A percentile compares a stretch with the other conserved stretches of the same genome.
Evolutionary conservation across 1,140 invertebrate species (phyloP).

Genomic region (Aphis gossypii): DNA sequence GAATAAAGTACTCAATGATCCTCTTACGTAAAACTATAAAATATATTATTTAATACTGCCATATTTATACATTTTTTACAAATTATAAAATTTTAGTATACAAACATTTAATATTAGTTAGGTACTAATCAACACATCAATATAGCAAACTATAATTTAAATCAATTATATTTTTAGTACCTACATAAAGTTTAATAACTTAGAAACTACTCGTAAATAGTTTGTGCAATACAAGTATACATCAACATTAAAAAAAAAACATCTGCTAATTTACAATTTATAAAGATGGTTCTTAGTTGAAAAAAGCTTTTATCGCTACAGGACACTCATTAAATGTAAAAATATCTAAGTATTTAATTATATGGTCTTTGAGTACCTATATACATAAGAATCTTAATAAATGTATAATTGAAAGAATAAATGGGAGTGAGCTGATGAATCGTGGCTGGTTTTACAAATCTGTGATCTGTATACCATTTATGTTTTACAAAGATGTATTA

Average conservation of each 20-base stretch:
- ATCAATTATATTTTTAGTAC: not conserved
- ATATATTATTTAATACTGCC: too few species aligned
- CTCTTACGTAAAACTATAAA: not conserved
- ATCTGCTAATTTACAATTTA: not conserved
- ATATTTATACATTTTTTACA: not conserved
- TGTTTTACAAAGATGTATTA: not conserved
- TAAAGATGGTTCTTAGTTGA: not conserved
- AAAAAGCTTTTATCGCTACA: too few species aligned
- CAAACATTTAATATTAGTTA: not conserved
- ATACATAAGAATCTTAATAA: not conserved
- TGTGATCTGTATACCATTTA: not conserved
- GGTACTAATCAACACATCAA: not conserved
- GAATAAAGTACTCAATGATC: not conserved
- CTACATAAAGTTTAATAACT: not conserved
- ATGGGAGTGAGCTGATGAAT: not conserved
- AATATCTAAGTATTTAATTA: not conserved
- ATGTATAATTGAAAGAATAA: not conserved
- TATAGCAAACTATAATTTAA: too few species aligned
- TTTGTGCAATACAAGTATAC: not conserved
- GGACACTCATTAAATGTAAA: too few species aligned
- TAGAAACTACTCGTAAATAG: not conserved
- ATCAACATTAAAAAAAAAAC: not conserved
- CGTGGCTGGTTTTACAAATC: not conserved
- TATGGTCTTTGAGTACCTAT: not conserved
- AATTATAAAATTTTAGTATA: not conserved